Evolutionary conservation across 2,113 vertebrate genomes (phyloP), one percentile per base, ranked within the genome.

Genomic region (Xiphophorus couchianus): DNA sequence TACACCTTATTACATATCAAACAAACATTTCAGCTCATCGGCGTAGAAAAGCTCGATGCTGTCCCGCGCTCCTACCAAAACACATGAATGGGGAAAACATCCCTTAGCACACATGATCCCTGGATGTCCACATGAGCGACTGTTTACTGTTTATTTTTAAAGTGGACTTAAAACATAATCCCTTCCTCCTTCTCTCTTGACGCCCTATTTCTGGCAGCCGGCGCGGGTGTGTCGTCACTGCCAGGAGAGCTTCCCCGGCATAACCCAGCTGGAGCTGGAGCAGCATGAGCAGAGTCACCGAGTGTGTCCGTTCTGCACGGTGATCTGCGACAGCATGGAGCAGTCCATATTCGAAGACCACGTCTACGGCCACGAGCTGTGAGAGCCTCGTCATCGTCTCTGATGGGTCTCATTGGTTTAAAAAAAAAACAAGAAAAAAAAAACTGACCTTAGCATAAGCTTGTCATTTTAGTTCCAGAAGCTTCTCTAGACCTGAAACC

Each of bases 291-390:
- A 84, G 67, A 90, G 85, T 30, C 95, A 95, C 88, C 70, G 81
- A 4, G 78, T 93, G 6, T 95, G 95, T 64, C 95, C 95, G 4
- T 93, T 93, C 89, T 95, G 95, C 81, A 83, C 84, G 0, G 77
- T 93, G 62, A 82, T 94, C 86, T 95, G 92, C 15, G 94, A 95
- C 66, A 5, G 51, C 80, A 89, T 93, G 89, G 86, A 86, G 35
- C 95, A 95, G 88, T 25, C 84, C 0, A 75, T 76, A 76, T 95
- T 91, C 37, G 94, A 94, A 64, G 91, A 93, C 37, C 95, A 95
- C 31, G 95, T 95, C 71, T 95, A 95, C 77, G 30, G 86, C 71
- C 94, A 95, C 69, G 84, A 87, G 74, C 27, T 78, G 75, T 89
- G 83, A 91, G 17, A 3, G 11, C 28, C 1, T 25, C 7, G 0